These are phyloP conservation scores for Epinotia bilunana DNA, from an alignment of 2,888 invertebrate genomes.

Conservation along the genomic window DNA sequence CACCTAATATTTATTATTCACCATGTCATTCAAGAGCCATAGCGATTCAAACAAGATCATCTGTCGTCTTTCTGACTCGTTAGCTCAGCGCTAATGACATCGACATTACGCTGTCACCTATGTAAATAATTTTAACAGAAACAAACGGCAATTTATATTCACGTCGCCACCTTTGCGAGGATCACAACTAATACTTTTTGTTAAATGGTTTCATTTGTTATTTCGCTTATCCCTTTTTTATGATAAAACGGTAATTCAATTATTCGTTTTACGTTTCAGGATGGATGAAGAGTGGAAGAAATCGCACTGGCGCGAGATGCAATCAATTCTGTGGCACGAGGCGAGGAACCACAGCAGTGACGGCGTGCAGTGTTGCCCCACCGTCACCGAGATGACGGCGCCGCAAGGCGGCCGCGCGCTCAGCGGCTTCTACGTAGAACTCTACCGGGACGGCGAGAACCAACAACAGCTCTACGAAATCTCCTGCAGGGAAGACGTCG, in stretches of 20 bases:
- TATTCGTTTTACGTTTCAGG: constrained; percentile 59
- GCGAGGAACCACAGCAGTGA: constrained; percentile 70
- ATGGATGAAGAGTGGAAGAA: constrained; percentile 82
- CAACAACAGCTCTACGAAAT: constrained; percentile 91
- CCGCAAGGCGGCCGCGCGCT: constrained; percentile 91
- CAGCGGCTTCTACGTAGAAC: constrained; percentile 88
- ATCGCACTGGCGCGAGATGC: constrained; percentile 87
- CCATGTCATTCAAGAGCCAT: no score
- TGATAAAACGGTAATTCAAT: constrained; percentile 6
- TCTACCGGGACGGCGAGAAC: constrained; percentile 89
- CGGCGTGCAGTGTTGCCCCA: constrained; percentile 92
- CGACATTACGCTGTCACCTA: no score
- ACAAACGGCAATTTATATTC: no score
- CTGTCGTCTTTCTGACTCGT: no score
- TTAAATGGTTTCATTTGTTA: no score
- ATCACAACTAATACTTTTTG: no score
- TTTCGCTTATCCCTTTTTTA: no score
- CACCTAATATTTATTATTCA: no score
- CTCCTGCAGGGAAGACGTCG: constrained; percentile 89
- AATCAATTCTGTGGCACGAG: constrained; percentile 84
- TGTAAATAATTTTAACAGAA: no score
- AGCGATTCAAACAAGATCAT: no score
- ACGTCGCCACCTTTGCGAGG: no score
- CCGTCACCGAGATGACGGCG: constrained; percentile 89
- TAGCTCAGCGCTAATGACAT: no score